Conservation (phyloP, 2,797 vertebrate genomes). For the Coccyzus lansbergi region DNA sequence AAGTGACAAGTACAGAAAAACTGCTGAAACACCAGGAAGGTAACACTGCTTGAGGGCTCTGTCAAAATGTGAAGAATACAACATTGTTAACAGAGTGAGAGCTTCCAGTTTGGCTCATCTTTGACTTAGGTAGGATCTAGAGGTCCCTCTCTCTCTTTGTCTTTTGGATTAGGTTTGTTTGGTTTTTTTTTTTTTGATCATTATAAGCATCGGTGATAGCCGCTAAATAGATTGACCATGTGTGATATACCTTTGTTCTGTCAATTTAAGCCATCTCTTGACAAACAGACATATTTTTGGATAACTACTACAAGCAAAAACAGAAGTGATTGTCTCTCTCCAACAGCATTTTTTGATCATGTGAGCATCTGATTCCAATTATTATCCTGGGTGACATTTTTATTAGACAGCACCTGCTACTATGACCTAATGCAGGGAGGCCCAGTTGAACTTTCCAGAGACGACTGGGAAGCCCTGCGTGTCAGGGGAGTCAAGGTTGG, state of each 20-base stretch:
- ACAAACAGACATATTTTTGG: constrained; percentile 76
- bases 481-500: constrained; percentile 95
- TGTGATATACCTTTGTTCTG: constrained; percentile 75
- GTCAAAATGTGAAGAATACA: constrained; percentile 65
- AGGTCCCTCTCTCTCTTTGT: not conserved
- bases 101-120: constrained; percentile 75
- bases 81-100: constrained; percentile 74
- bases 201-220: constrained; percentile 74
- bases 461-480: constrained; percentile 94
- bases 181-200: not conserved
- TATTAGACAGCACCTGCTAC: constrained; percentile 79
- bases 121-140: constrained; percentile 32
- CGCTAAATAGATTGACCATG: constrained; percentile 53
- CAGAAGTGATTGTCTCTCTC: constrained; percentile 98
- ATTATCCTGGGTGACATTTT: constrained; percentile 77
- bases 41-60: constrained; percentile 79
- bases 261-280: constrained; percentile 74
- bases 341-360: constrained; percentile 90
- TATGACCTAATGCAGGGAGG: constrained; percentile 93
- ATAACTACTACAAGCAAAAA: constrained; percentile 84
- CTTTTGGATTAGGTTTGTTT: too few relatives aligned
- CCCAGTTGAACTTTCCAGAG: constrained; percentile 94
- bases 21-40: constrained; percentile 74
- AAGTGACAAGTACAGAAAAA: constrained; percentile 72
- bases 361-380: constrained; percentile 82